A percentile compares a stretch with the other conserved stretches of the same genome.
phyloP scores from a whole-genome alignment of 1,140 invertebrate species.

The Chironomus tepperi region DNA sequence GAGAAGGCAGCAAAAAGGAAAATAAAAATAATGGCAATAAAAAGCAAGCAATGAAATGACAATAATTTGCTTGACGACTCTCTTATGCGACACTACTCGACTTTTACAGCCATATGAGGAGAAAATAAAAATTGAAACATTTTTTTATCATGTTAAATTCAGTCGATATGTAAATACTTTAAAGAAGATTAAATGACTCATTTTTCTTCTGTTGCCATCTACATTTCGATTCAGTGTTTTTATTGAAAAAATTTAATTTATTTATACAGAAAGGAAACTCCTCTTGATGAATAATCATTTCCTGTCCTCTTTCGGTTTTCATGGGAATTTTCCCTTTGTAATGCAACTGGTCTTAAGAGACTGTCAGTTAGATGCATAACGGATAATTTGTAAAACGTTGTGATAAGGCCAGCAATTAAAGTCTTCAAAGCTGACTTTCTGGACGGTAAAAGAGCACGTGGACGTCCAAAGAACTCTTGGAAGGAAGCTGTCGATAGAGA shows the following conservation, averaged over 20 bases:
- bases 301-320: background rate
- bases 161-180: background rate
- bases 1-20: background rate
- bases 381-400: too few species aligned
- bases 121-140: background rate
- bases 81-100: conserved; percentile 17
- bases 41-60: conserved; percentile 15
- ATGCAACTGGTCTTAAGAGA: too few species aligned
- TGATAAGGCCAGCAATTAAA: too few species aligned
- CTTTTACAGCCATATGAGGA: background rate
- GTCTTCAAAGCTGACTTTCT: too few species aligned
- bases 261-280: background rate
- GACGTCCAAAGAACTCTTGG: too few species aligned
- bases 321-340: too few species aligned
- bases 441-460: too few species aligned
- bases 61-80: conserved; percentile 21
- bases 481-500: too few species aligned
- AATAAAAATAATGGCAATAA: background rate
- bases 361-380: too few species aligned
- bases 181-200: conserved; percentile 4
- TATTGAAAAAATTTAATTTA: background rate
- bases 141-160: background rate
- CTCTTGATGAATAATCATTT: background rate
- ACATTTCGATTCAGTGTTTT: background rate
- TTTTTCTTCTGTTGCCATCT: background rate